Evolutionary conservation across 92 coral and sea anemone genomes (phyloP), one percentile per base, ranked within the genome.

Genomic region (Bergia puertoricense): DNA sequence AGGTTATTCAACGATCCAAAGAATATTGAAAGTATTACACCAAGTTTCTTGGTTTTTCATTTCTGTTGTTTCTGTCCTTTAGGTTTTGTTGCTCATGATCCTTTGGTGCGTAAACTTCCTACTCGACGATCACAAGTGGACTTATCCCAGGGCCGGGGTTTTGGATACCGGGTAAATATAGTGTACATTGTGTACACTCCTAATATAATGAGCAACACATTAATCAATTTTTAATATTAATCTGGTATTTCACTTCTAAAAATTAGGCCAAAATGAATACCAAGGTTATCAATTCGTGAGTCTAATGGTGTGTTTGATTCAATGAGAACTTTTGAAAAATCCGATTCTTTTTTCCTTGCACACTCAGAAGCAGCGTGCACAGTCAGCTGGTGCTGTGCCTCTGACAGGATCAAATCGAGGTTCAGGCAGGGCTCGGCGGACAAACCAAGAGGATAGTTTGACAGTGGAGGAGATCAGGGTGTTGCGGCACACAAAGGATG

Each of bases 51-150:
- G 69, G 20, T 7, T 62, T 23, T 62, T 62, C 23, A 81, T 8
- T 18, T 8, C 59, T 43, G 1, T 37, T 8, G 18, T 44, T 20
- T 54, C 73, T 72, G 90, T 67, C 20, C 74, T 8, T 20, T 44
- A 96, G 99, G 99, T 67, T 95, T 95, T 85, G 82, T 92, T 48
- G 99, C 99, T 15, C 98, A 97, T 68, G 99, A 97, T 78, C 99
- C 99, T 18, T 80, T 96, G 88, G 81, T 97, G 48, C 98, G 93
- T 16, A 91, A 92, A 57, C 91, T 91, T 46, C 93, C 97, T 2
- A 90, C 71, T 43, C 90, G 96, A 20, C 93, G 96, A 7, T 90
- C 91, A 51, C 91, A 90, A 6, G 76, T 89, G 38, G 98, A 95
- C 77, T 81, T 88, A 50, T 65, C 92, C 4, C 85, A 94, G 46